These are phyloP conservation scores for Brachionus rotundiformis DNA, from an alignment of 1,140 invertebrate species.

Conservation along the genomic window DNA sequence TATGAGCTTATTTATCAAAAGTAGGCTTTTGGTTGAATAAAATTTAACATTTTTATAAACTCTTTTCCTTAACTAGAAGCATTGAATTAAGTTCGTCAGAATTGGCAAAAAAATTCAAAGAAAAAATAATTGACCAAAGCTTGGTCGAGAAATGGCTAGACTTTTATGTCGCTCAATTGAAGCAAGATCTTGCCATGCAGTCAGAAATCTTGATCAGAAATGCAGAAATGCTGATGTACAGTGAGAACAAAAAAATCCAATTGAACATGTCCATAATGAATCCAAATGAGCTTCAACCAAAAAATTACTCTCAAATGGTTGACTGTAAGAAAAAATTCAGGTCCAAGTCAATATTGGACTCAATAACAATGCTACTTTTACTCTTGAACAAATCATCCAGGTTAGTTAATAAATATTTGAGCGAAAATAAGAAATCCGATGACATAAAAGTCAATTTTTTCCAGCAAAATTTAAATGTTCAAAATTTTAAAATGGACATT, in stretches of 20 bases:
- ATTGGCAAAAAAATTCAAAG: constrained; percentile 24
- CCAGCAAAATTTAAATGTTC: neutral
- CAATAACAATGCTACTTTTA: constrained; percentile 12
- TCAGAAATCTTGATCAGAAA: neutral
- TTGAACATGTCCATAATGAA: neutral
- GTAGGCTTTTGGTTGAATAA: neutral
- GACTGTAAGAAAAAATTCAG: constrained; percentile 21
- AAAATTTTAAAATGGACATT: constrained; percentile 7
- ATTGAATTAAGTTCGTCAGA: neutral
- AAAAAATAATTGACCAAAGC: constrained; percentile 19
- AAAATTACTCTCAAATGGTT: neutral
- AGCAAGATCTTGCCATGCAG: neutral
- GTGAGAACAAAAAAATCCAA: neutral
- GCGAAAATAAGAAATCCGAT: neutral
- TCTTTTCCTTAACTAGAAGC: neutral
- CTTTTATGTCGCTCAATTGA: neutral
- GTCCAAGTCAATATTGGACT: constrained; percentile 18
- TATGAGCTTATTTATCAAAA: constrained; percentile 30
- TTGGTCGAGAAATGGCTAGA: constrained; percentile 46
- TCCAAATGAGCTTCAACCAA: neutral
- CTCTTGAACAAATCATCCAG: constrained; percentile 26
- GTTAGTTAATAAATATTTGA: neutral
- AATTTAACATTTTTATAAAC: neutral
- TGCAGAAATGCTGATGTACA: neutral
- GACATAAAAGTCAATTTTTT: constrained; percentile 14